A percentile compares a stretch with the other conserved stretches of the same genome.
These are phyloP conservation scores for Polypedilum vanderplanki DNA, from an alignment of 1,140 invertebrate genomes.

Conservation along the genomic window DNA sequence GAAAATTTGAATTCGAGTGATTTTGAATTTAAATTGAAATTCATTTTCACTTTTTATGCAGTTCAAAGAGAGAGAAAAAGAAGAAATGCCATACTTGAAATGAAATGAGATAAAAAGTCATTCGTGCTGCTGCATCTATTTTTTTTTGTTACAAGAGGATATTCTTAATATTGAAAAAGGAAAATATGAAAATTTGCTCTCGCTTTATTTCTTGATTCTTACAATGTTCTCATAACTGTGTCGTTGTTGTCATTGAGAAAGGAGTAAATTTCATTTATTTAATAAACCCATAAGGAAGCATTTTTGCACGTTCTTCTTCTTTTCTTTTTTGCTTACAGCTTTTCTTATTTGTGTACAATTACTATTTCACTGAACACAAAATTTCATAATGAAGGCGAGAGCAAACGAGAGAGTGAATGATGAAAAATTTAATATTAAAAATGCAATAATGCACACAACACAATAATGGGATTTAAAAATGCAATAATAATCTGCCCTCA, in stretches of 20 bases:
- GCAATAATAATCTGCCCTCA: background rate
- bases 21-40: background rate
- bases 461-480: background rate
- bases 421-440: conserved; percentile 14
- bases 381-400: background rate
- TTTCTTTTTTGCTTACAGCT: background rate
- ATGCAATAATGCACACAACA: background rate
- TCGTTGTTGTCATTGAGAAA: background rate
- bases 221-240: too few relatives aligned
- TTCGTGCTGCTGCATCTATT: too few relatives aligned
- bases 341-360: background rate
- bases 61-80: background rate
- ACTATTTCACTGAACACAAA: background rate
- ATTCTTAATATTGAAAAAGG: background rate
- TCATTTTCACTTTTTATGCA: background rate
- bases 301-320: background rate
- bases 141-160: too few relatives aligned
- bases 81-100: background rate
- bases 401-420: too few relatives aligned
- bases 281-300: background rate
- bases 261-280: background rate
- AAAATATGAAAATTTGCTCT: conserved; percentile 19
- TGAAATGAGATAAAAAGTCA: conserved; percentile 18
- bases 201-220: background rate
- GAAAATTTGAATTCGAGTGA: conserved; percentile 7